These are phyloP conservation scores for Chymomyza amoena DNA, from an alignment of 2,888 invertebrate genomes.

Conservation along the genomic window DNA sequence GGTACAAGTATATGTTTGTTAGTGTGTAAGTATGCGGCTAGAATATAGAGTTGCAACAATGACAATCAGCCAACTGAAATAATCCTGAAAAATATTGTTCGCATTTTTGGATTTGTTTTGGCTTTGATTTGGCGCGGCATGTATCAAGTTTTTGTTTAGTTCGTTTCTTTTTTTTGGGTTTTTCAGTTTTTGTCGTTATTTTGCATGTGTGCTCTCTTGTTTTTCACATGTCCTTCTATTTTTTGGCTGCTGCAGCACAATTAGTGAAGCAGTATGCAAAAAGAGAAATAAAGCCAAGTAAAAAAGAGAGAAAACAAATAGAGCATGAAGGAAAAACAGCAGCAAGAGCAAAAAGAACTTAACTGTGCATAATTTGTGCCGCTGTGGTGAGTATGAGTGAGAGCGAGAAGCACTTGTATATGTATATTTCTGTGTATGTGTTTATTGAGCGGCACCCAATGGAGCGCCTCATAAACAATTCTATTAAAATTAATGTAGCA, in stretches of 20 bases:
- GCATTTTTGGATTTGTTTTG: slow-evolving; percentile 55
- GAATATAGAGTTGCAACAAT: slow-evolving; percentile 25
- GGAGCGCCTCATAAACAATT: slow-evolving; percentile 59
- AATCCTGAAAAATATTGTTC: slow-evolving; percentile 65
- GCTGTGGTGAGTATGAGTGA: not conserved
- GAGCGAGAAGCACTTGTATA: not conserved
- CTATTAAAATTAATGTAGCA: slow-evolving; percentile 71
- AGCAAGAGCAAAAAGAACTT: slow-evolving; percentile 5
- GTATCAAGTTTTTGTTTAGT: slow-evolving; percentile 20
- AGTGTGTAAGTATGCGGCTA: not conserved
- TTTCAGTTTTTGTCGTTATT: slow-evolving; percentile 18
- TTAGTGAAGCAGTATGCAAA: slow-evolving; percentile 4
- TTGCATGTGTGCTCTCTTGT: slow-evolving; percentile 19
- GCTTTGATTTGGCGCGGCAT: slow-evolving; percentile 69
- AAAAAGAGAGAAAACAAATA: not conserved
- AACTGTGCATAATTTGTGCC: slow-evolving; percentile 48
- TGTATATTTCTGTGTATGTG: not conserved
- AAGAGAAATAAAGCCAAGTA: not conserved
- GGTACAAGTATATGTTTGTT: not conserved
- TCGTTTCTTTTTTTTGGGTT: slow-evolving; percentile 14
- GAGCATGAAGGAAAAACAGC: not conserved
- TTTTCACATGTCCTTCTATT: slow-evolving; percentile 47
- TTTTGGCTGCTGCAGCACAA: slow-evolving; percentile 52
- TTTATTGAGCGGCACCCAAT: not conserved
- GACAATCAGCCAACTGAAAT: slow-evolving; percentile 67